Percentiles rank a stretch among this genome's conserved stretches.
Conservation (phyloP, 1,140 invertebrate genomes). For the Atta texana region DNA sequence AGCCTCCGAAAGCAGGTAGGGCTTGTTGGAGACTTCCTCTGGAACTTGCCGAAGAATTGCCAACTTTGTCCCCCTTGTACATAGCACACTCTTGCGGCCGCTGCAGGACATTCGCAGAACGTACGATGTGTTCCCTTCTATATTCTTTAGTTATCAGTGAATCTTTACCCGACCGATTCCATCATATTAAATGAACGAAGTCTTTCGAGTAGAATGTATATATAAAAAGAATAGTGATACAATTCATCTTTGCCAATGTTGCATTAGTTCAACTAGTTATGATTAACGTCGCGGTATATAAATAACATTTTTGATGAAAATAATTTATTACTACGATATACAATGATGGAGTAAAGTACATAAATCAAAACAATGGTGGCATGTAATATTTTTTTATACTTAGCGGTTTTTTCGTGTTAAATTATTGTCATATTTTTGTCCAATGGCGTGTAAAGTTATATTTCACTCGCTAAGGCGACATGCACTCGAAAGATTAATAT, state of each 20-base stretch:
- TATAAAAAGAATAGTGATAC: constrained; percentile 1
- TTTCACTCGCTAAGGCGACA: constrained; percentile 51
- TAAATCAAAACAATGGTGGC: constrained; percentile 59
- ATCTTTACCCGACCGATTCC: neutral
- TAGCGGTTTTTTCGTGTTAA: constrained; percentile 25
- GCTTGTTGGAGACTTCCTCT: constrained; percentile 79
- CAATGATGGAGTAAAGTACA: neutral
- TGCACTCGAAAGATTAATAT: constrained; percentile 52
- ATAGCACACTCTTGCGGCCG: constrained; percentile 42
- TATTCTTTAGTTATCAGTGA: constrained; percentile 22
- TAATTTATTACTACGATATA: constrained; percentile 47
- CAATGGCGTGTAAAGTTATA: constrained; percentile 58
- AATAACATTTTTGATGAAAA: constrained; percentile 32
- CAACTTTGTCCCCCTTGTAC: constrained; percentile 69
- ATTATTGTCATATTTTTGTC: constrained; percentile 45
- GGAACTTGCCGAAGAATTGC: constrained; percentile 74
- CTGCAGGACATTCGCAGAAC: constrained; percentile 1
- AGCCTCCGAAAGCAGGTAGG: constrained; percentile 73
- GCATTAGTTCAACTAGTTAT: constrained; percentile 43
- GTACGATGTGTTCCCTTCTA: neutral
- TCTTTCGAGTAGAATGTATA: neutral
- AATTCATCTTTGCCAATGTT: constrained; percentile 43
- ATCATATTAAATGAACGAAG: constrained; percentile 41
- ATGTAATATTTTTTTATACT: constrained; percentile 64
- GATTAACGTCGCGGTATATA: constrained; percentile 47